Percentiles rank a stretch among this genome's conserved stretches.
Conservation (phyloP, 2,113 vertebrate species). For the Edolisoma coerulescens region DNA sequence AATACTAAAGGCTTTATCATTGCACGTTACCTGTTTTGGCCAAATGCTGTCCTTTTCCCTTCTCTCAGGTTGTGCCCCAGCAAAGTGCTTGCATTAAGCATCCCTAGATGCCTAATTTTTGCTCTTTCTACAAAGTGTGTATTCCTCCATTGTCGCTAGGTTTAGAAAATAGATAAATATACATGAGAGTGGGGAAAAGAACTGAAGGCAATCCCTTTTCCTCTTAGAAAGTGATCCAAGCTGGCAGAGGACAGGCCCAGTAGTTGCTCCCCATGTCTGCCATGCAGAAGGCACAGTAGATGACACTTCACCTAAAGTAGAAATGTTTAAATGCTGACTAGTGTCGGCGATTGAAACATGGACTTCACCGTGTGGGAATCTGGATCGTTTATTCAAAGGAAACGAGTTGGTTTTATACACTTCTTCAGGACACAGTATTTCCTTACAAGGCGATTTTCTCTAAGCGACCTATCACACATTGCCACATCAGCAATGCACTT, state of each 20-base stretch:
- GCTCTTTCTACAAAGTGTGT: neutral
- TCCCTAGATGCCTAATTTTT: neutral
- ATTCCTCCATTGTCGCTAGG: neutral
- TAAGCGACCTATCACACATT: no score
- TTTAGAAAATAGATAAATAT: neutral
- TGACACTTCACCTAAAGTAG: neutral
- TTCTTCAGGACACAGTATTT: no score
- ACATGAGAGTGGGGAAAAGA: neutral
- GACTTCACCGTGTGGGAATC: no score
- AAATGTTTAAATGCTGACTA: neutral
- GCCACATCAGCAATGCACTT: no score
- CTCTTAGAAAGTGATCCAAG: neutral
- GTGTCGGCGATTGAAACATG: no score
- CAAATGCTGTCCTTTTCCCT: neutral
- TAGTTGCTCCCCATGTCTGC: neutral
- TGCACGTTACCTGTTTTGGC: neutral
- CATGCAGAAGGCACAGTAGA: neutral
- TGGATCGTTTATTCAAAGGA: no score
- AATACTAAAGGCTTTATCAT: neutral
- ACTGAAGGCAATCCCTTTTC: neutral
- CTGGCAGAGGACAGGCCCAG: neutral
- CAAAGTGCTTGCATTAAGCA: neutral
- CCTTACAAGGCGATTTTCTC: no score
- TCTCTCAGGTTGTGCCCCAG: neutral
- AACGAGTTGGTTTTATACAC: no score